Percentiles rank a stretch among this genome's conserved stretches.
phyloP scores from a whole-genome alignment of 1,140 invertebrate species.

The Eriocheir sinensis region DNA sequence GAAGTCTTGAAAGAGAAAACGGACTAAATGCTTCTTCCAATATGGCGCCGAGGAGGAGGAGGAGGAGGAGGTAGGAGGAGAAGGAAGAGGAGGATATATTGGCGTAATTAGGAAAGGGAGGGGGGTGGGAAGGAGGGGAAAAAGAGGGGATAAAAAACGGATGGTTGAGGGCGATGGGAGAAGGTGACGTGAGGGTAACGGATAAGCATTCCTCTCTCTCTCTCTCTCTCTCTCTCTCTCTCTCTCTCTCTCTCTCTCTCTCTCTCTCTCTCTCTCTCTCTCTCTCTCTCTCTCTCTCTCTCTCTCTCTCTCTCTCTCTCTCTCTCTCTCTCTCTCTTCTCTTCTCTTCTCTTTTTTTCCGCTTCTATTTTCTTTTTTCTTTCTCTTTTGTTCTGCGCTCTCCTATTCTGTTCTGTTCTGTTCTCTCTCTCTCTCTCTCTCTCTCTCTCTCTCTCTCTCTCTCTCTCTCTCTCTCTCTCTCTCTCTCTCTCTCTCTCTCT shows the following conservation, averaged over 20 bases:
- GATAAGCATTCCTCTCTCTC: not conserved
- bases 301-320: not conserved
- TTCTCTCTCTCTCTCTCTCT: not conserved
- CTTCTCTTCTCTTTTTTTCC: not conserved
- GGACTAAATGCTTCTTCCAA: not conserved
- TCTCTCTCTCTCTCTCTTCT: not conserved
- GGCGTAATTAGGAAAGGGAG: slow-evolving; percentile 5
- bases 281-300: not conserved
- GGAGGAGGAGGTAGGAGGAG: slow-evolving; percentile 8
- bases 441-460: not conserved
- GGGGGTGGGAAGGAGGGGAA: not conserved
- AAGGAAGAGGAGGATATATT: not conserved
- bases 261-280: slow-evolving; percentile 23
- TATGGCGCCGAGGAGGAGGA: not conserved
- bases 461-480: not conserved
- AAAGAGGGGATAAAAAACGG: not conserved
- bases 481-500: not conserved
- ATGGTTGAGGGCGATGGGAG: slow-evolving; percentile 14
- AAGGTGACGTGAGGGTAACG: not conserved
- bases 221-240: slow-evolving; percentile 20
- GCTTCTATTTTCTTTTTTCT: not conserved
- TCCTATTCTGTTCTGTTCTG: not conserved
- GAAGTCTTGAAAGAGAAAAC: not conserved
- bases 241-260: slow-evolving; percentile 28
- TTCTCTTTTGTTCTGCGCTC: not conserved